Evolutionary conservation across 2,888 invertebrate species (phyloP), one percentile per base, ranked within the genome.

Genomic region (Drosophila vallismaia): DNA sequence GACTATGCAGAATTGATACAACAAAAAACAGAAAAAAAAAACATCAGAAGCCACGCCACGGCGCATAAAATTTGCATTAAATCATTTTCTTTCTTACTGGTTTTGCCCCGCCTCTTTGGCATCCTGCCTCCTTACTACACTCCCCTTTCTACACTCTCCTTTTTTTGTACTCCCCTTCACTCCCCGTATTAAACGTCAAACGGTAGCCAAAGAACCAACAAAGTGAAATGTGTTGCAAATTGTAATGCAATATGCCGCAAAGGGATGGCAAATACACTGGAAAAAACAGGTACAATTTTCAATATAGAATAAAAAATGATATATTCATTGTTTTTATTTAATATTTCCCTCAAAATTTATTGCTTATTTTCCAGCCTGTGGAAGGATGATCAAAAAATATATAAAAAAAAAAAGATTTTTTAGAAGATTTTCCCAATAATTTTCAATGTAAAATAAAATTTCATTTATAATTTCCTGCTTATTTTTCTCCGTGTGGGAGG

Each of bases 221-320:
- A 81, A 83, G 64, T 76, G 71, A 69, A 88, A 86, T 88, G 81
- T 84, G 82, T 86, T 83, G 82, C 81, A 82, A 86, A 84, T 88
- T 88, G 77, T 85, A 88, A 86, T 84, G 88, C 82, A 88, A 84
- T 86, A 80, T 75, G 81, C 77, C 75, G 75, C 63, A 64, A 40
- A 38, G 38, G 52, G 63, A 56, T 19, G 66, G 28, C 42, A 74
- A 74, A 54, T 63, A 63, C 31, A 62, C 70, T 12, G 62, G 4
- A 28, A 49, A 31, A 28, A 46, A 36, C n/a, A 6, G 6, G 4
- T 38, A 6, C 0, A 28, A 28, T 28, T 28, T 28, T 28, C 28
- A 5, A 6, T 28, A 5, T 28, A 28, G 4, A 28, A 4, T 28
- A 1, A 28, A 6, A 19, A 19, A 19, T 19, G 19, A 19, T 19